A percentile compares a stretch with the other conserved stretches of the same genome.
Evolutionary conservation across 1,140 invertebrate genomes (phyloP).

Genomic region (Cydia splendana): DNA sequence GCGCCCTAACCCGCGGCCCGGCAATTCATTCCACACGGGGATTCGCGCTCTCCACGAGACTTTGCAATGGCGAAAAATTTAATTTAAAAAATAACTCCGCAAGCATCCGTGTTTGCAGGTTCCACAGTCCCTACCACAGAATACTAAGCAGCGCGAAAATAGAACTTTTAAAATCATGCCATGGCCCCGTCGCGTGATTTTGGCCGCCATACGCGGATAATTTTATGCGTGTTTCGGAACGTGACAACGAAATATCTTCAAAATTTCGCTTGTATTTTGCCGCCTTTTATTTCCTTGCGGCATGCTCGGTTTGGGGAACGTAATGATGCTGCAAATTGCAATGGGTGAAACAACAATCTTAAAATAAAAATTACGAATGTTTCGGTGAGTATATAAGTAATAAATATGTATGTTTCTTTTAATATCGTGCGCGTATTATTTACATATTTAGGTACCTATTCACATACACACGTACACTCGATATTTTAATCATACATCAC

Average conservation of each 20-base stretch:
- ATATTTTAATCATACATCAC: too few relatives aligned
- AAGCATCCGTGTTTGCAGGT: constrained; percentile 36
- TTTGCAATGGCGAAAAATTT: constrained; percentile 50
- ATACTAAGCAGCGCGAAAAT: constrained; percentile 20
- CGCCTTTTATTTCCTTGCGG: too few relatives aligned
- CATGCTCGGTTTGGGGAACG: too few relatives aligned
- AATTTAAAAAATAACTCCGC: constrained; percentile 51
- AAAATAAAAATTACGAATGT: too few relatives aligned
- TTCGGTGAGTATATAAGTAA: too few relatives aligned
- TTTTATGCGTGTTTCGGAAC: constrained; percentile 23
- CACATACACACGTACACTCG: too few relatives aligned
- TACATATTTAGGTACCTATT: too few relatives aligned
- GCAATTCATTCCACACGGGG: constrained; percentile 39
- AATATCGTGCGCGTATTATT: too few relatives aligned
- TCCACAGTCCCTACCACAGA: constrained; percentile 9
- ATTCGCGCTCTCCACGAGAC: constrained; percentile 36
- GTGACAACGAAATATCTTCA: constrained; percentile 1
- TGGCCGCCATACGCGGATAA: constrained; percentile 4
- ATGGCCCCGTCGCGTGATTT: constrained; percentile 16
- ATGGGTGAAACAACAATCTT: too few relatives aligned
- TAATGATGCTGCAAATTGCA: too few relatives aligned
- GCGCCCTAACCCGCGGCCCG: constrained; percentile 9
- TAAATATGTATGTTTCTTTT: too few relatives aligned
- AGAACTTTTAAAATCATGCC: constrained; percentile 27
- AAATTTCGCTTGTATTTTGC: not conserved